Evolutionary conservation across 2,113 vertebrate genomes (phyloP), one percentile per base, ranked within the genome.

Genomic region (Periophthalmodon schlosseri): DNA sequence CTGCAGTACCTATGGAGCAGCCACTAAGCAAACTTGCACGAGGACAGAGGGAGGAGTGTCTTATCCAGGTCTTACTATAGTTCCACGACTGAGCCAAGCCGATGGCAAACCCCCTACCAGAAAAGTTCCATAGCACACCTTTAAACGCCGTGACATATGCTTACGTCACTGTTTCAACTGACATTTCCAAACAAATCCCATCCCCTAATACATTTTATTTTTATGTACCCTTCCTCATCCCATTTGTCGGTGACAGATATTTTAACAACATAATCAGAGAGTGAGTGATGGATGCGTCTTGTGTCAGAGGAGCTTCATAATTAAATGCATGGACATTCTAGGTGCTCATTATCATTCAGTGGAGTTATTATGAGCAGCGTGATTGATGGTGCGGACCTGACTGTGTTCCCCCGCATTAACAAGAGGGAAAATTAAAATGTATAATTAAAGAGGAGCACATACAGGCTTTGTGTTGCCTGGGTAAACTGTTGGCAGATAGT

Each of bases 311-410:
- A 81, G 74, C 85, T 81, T 79, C 77, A 52, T 79, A 84, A 88
- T 87, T 86, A 80, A 81, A 84, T 73, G 70, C 52, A 81, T 74
- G 76, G 82, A 76, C 72, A 78, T 84, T 87, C 79, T n/a, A 75
- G 72, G 67, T 70, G 39, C 3, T 66, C 63, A 66, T 87, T 81
- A 86, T 87, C 74, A 83, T 84, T 88, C 88, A 86, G 72, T 83
- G 36, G 74, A 79, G 70, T 72, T 80, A 82, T 85, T 75, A 82
- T 80, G 82, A 86, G 61, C 63, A 0, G 15, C 66, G 73, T 87
- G 88, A 89, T 91, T 88, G 80, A 89, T 89, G 68, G 57, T 34
- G 47, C 66, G 74, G 79, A 77, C 78, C 79, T 76, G 56, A 78
- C 79, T 84, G 72, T 66, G 78, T 81, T 86, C 72, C 88, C 84